A percentile compares a stretch with the other conserved stretches of the same genome.
Conservation (phyloP, 2,113 vertebrate species). For the Isurus oxyrinchus region DNA sequence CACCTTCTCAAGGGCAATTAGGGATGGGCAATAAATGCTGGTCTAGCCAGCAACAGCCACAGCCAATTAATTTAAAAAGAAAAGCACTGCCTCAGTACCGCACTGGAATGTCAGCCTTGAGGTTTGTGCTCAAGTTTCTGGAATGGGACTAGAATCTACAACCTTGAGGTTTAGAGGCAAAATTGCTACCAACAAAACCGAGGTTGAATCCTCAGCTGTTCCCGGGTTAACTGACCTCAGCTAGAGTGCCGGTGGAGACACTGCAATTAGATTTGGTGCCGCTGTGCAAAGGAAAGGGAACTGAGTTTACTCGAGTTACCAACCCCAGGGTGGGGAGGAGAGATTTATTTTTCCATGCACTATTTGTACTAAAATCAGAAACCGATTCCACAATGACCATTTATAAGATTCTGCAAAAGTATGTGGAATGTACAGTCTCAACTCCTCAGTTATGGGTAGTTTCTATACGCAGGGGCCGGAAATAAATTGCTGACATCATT, state of each 20-base stretch:
- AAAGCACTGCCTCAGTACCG: no score
- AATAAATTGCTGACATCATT: not conserved
- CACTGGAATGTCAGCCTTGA: no score
- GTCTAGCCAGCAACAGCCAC: no score
- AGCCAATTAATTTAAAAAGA: no score
- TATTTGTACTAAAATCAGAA: not conserved
- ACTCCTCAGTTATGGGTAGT: not conserved
- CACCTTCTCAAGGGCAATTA: no score
- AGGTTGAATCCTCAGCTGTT: not conserved
- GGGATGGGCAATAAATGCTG: no score
- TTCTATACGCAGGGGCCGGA: not conserved
- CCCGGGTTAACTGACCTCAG: not conserved
- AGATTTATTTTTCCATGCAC: not conserved
- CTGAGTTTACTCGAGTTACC: not conserved
- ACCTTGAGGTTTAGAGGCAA: no score
- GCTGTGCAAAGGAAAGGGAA: not conserved
- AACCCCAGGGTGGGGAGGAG: not conserved
- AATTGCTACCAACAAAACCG: no score
- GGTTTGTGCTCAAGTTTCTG: no score
- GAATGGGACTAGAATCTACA: no score
- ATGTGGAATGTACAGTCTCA: not conserved
- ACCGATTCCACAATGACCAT: not conserved
- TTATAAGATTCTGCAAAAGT: not conserved
- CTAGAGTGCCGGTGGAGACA: not conserved
- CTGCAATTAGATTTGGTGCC: not conserved